Evolutionary conservation across 35 echinoderm and acorn worm species (phyloP).

Genomic region (Apostichopus parvimensis): DNA sequence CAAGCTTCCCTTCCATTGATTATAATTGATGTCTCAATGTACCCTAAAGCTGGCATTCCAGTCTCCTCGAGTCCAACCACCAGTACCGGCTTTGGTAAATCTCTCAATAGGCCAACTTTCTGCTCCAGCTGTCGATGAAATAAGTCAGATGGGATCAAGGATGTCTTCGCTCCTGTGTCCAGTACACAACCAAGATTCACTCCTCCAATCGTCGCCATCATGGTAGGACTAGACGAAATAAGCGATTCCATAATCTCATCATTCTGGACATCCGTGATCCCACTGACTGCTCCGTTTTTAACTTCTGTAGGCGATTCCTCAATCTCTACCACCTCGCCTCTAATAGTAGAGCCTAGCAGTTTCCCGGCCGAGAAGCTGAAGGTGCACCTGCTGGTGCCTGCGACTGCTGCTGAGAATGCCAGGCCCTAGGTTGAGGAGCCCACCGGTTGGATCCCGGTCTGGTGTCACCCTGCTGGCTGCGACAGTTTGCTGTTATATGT

Average conservation of each 20-base stretch:
- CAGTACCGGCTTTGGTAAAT: not conserved
- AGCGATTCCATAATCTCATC: not conserved
- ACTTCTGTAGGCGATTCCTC: not conserved
- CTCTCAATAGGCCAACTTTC: not conserved
- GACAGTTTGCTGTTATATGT: not conserved
- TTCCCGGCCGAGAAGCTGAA: not conserved
- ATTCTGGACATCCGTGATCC: not conserved
- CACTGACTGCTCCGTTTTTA: not conserved
- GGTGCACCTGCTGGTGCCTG: not conserved
- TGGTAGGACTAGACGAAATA: constrained; percentile 51
- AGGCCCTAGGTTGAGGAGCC: no score
- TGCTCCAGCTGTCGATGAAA: constrained; percentile 37
- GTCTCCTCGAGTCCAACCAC: not conserved
- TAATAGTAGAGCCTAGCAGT: not conserved
- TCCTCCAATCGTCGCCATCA: constrained; percentile 21
- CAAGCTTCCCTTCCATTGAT: no score
- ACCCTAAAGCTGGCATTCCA: not conserved
- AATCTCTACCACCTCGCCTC: not conserved
- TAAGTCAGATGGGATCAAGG: constrained; percentile 63
- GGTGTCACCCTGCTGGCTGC: no score
- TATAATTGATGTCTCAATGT: not conserved
- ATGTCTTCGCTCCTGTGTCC: constrained; percentile 65
- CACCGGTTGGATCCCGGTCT: no score
- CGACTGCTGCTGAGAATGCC: no score
- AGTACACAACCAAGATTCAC: constrained; percentile 55